Base-by-base conservation (phyloP, 2,888 invertebrate genomes). In the Galerucella pusilla region DNA sequence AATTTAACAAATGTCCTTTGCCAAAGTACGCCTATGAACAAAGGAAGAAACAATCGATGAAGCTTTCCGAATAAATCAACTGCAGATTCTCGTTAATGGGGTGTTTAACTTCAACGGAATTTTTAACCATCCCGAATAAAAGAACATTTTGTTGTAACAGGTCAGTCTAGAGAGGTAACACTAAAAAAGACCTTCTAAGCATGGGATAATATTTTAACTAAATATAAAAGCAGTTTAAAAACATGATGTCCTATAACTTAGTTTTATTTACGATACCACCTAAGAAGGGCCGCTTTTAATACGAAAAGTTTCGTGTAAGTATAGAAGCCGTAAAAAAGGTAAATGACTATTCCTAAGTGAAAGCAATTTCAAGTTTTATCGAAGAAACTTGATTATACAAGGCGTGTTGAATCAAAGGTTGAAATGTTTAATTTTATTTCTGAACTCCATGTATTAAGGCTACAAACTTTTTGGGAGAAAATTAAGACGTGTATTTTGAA, bases 191-290 rank as follows among this genome's bases (percentile, higher is more conserved):
- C n/a, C 16, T 9, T 49, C 14, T 57, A 57, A 57, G 20, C 20
- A 16, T 57, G 14, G 45, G 45, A 4, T 45, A 14, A 46, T 65
- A 46, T 46, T 46, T 61, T 35, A 42, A 42, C 28, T 46, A 65
- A 65, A 65, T 65, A 65, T 45, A 46, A 46, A 42, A 65, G 20
- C 64, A 14, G 46, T 46, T 65, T 45, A 16, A 65, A 65, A 65
- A 65, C 45, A 35, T 35, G 35, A 35, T 35, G 46, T 63, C 28
- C 35, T 63, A 35, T 63, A 63, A 63, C 35, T 59, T 67, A 52
- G 42, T 70, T 63, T 63, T 63, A 70, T 70, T 70, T 70, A 70
- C 59, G 70, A 63, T 70, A 49, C 70, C 70, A 63, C 70, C 61
- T 60, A 63, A 61, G 63, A 63, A 63, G 70, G 64, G 46, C 64